These are phyloP conservation scores for Pangasius macronema DNA, from an alignment of 2,797 vertebrate genomes.

Conservation along the genomic window DNA sequence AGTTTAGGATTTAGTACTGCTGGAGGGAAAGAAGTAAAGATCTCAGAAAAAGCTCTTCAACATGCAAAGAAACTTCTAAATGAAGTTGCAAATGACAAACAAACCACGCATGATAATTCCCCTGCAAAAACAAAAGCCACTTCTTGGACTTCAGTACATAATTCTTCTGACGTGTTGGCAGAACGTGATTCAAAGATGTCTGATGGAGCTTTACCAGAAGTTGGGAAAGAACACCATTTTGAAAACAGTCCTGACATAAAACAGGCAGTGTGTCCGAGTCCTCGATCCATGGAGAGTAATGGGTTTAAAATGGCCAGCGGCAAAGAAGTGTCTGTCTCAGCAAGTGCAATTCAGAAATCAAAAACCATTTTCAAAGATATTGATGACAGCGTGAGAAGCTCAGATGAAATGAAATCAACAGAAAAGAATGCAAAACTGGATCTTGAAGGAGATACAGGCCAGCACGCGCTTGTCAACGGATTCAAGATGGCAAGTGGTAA, in stretches of 20 bases:
- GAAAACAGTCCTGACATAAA: constrained; percentile 40
- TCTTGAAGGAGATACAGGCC: constrained; percentile 9
- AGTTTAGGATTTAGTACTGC: constrained; percentile 64
- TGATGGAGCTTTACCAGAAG: constrained; percentile 23
- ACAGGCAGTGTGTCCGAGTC: neutral
- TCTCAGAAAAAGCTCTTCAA: constrained; percentile 72
- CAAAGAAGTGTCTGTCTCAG: constrained; percentile 70
- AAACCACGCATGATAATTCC: constrained; percentile 67
- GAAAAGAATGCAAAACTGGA: constrained; percentile 3
- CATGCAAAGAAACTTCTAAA: constrained; percentile 71
- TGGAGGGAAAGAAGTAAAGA: constrained; percentile 65
- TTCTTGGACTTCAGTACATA: constrained; percentile 58
- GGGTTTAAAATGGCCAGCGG: constrained; percentile 73
- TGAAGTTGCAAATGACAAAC: constrained; percentile 43
- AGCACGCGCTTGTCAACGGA: constrained; percentile 49
- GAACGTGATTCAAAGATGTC: neutral
- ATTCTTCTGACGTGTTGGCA: neutral
- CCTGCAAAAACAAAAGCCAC: constrained; percentile 73
- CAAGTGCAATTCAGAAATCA: constrained; percentile 71
- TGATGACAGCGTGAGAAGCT: constrained; percentile 48
- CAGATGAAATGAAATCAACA: neutral
- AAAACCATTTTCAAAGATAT: constrained; percentile 70
- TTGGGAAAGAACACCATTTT: constrained; percentile 53
- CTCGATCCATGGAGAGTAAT: constrained; percentile 46
- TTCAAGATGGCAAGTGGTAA: constrained; percentile 79